These are phyloP conservation scores for Eupsittula cactorum DNA, from an alignment of 2,113 vertebrate genomes.

Conservation along the genomic window DNA sequence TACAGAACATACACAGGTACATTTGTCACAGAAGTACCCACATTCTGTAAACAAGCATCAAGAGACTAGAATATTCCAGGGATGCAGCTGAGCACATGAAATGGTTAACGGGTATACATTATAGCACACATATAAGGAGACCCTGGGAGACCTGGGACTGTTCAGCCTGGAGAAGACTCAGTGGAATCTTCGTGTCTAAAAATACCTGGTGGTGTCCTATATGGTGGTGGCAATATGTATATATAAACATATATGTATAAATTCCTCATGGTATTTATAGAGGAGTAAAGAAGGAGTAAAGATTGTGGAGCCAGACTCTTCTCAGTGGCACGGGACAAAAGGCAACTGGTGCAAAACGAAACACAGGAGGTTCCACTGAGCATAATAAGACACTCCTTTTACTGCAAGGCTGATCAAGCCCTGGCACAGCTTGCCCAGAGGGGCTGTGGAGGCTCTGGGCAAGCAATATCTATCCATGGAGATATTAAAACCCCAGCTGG, in stretches of 20 bases:
- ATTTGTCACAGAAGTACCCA: not conserved
- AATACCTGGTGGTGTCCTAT: not conserved
- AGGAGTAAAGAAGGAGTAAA: not conserved
- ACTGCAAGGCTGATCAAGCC: not conserved
- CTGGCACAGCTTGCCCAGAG: not conserved
- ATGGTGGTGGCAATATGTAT: not conserved
- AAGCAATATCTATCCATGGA: not conserved
- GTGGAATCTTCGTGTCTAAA: not conserved
- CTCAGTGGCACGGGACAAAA: not conserved
- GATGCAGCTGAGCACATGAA: not conserved
- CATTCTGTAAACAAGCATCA: not conserved
- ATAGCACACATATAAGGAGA: not conserved
- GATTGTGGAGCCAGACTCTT: not conserved
- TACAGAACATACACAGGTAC: not conserved
- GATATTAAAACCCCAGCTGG: not conserved
- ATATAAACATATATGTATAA: not conserved
- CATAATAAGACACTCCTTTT: not conserved
- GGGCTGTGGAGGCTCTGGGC: not conserved
- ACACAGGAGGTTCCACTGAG: not conserved
- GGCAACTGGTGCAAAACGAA: not conserved
- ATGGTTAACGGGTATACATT: not conserved
- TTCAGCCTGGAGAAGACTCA: not conserved
- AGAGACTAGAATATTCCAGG: not conserved
- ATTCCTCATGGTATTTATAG: not conserved
- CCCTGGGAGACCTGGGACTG: no score